Conservation (phyloP, 2,888 invertebrate species). For the Campoplex capitator region DNA sequence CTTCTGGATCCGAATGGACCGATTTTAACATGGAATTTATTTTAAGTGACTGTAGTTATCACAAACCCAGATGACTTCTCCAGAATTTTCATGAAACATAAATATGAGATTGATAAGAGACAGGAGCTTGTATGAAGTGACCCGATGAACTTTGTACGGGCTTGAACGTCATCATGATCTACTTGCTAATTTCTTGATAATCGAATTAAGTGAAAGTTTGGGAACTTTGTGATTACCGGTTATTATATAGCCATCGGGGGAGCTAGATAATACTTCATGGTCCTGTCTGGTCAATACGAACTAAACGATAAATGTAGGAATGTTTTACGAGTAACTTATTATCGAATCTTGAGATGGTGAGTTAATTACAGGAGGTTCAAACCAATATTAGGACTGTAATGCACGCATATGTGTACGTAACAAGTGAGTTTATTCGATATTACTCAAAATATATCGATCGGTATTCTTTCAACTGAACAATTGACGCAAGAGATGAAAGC, state of each 20-base stretch:
- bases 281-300: neutral
- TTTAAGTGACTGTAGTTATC: too few relatives aligned
- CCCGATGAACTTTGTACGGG: neutral
- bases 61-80: too few relatives aligned
- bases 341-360: constrained; percentile 16
- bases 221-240: neutral
- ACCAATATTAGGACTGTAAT: constrained; percentile 1
- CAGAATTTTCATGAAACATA: too few relatives aligned
- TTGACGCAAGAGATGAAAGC: too few relatives aligned
- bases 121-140: constrained; percentile 10
- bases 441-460: too few relatives aligned
- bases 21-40: too few relatives aligned
- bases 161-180: constrained; percentile 9
- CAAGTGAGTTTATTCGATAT: too few relatives aligned
- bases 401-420: too few relatives aligned
- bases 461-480: too few relatives aligned
- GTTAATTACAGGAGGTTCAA: neutral
- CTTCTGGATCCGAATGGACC: too few relatives aligned
- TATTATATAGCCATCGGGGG: constrained; percentile 24
- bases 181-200: constrained; percentile 39
- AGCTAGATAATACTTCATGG: constrained; percentile 34
- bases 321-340: constrained; percentile 5
- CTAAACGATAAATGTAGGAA: neutral
- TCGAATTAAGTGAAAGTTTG: constrained; percentile 40
- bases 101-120: neutral